A percentile compares a stretch with the other conserved stretches of the same genome.
These are phyloP conservation scores for Ophion ellenae DNA, from an alignment of 2,888 invertebrate genomes.

Conservation along the genomic window DNA sequence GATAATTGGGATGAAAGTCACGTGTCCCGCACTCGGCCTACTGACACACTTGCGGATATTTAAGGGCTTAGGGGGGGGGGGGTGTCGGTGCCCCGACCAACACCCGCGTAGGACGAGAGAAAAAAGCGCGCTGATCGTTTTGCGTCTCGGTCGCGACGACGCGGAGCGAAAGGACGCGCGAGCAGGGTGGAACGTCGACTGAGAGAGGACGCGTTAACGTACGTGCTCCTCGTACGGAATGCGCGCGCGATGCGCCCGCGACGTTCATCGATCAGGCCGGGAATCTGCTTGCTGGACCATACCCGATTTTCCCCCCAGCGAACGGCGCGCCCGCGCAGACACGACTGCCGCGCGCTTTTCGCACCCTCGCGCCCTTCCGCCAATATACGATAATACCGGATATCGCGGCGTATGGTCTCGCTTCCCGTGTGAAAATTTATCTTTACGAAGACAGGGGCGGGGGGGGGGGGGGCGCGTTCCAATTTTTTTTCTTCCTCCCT, in stretches of 20 bases:
- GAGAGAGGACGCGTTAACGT: slow-evolving; percentile 65
- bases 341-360: neutral
- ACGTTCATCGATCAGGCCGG: slow-evolving; percentile 80
- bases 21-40: slow-evolving; percentile 78
- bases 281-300: slow-evolving; percentile 82
- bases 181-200: slow-evolving; percentile 70
- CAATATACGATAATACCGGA: neutral
- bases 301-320: slow-evolving; percentile 66
- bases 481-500: no score
- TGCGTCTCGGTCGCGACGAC: slow-evolving; percentile 49
- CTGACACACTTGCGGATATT: slow-evolving; percentile 78
- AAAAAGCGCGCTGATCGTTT: slow-evolving; percentile 31
- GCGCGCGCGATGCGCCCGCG: slow-evolving; percentile 61
- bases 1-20: slow-evolving; percentile 68
- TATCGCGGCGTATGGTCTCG: neutral
- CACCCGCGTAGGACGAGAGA: slow-evolving; percentile 2
- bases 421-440: neutral
- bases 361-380: neutral
- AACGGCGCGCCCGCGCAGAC: slow-evolving; percentile 46
- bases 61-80: slow-evolving; percentile 45
- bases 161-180: slow-evolving; percentile 63
- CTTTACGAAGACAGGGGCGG: neutral
- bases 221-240: slow-evolving; percentile 62
- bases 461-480: neutral
- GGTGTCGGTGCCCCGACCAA: slow-evolving; percentile 43